Base-by-base conservation (phyloP, 2,888 invertebrate species). In the Lasius platythorax region DNA sequence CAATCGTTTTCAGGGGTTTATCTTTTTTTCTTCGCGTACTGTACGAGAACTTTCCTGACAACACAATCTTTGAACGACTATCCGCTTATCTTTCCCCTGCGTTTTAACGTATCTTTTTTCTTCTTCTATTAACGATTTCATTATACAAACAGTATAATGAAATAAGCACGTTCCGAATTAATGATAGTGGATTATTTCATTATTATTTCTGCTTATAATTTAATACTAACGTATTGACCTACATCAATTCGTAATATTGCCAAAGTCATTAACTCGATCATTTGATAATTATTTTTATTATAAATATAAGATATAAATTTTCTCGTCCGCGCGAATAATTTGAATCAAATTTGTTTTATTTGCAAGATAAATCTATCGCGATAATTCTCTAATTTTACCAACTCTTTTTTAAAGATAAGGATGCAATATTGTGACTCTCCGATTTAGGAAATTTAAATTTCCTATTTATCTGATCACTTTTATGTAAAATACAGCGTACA, bases 11-110 rank as follows among this genome's bases (percentile, higher is more conserved):
- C 82, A 63, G 82, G 12, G 53, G 46, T 61, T 68, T 37, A 9
- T 18, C 18, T 73, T 46, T 72, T 23, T 56, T 70, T 33, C 3
- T 43, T 12, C 40, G 28, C 23, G 1, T 72, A 28, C 53, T 68
- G n/a, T 58, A 33, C 67, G n/a, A 73, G 73, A 89, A 78, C 46
- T 87, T 83, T n/a, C 72, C 53, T 70, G 46, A 83, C 81, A 70
- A 74, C 67, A 81, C 82, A 82, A 88, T 82, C 78, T 85, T 75
- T 67, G 78, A 81, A 82, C 81, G 66, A 72, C 85, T 76, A 74
- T 84, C 66, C 81, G 40, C 63, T 81, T 76, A 66, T 81, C 74
- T 70, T 70, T 82, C 28, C 8, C 28, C 53, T 33, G 56, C 33
- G 50, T 83, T 68, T 76, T 63, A 50, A 46, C 18, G 46, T 46